Conservation (phyloP, 2,113 vertebrate species). For the Eptesicus fuscus region DNA sequence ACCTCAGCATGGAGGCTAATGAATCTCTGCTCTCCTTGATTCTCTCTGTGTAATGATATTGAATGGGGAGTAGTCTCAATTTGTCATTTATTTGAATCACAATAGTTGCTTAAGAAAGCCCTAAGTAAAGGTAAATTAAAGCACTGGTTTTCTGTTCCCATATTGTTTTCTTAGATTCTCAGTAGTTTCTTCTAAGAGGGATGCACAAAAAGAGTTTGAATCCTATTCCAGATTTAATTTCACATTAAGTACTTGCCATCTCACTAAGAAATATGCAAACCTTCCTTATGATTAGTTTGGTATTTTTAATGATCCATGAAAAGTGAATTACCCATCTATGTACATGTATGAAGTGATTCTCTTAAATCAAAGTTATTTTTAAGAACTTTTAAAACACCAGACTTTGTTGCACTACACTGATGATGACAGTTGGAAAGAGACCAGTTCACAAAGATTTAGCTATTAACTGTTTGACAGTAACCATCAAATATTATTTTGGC, state of each 20-base stretch:
- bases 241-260: conserved; percentile 29
- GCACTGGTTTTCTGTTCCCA: background rate
- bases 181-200: conserved; percentile 1
- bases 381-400: too few relatives aligned
- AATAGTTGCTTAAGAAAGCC: conserved; percentile 51
- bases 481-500: too few relatives aligned
- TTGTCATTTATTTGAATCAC: conserved; percentile 61
- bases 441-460: too few relatives aligned
- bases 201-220: conserved; percentile 10
- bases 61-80: conserved; percentile 12
- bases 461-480: too few relatives aligned
- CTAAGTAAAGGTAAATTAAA: conserved; percentile 35
- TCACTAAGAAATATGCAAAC: conserved; percentile 10
- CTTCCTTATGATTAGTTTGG: background rate
- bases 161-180: conserved; percentile 44
- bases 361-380: background rate
- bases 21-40: conserved; percentile 29
- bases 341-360: background rate
- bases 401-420: too few relatives aligned
- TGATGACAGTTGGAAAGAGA: too few relatives aligned
- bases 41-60: conserved; percentile 38
- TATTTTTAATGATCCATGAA: conserved; percentile 12
- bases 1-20: conserved; percentile 38
- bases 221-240: conserved; percentile 36
- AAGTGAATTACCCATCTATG: background rate